These are phyloP conservation scores for Villa cingulata DNA, from an alignment of 2,888 invertebrate species.

Conservation along the genomic window DNA sequence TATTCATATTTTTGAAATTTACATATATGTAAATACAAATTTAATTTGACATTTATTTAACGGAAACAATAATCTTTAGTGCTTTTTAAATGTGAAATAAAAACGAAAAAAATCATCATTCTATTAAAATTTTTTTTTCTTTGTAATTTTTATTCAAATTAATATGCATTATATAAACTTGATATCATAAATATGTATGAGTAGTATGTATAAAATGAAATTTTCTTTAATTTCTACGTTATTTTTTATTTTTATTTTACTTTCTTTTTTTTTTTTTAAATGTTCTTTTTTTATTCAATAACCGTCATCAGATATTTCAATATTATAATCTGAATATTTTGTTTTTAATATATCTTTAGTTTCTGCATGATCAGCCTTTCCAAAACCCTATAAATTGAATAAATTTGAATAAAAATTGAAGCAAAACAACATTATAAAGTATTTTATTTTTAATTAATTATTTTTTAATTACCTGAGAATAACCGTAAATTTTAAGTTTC, in stretches of 20 bases:
- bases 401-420: neutral
- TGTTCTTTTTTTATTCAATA: slow-evolving; percentile 39
- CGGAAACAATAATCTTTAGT: too few relatives aligned
- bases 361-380: slow-evolving; percentile 75
- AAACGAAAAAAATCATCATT: too few relatives aligned
- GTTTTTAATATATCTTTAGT: slow-evolving; percentile 61
- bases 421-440: neutral
- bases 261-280: neutral
- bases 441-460: neutral
- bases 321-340: slow-evolving; percentile 57
- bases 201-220: too few relatives aligned
- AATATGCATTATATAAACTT: too few relatives aligned
- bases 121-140: too few relatives aligned
- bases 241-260: too few relatives aligned
- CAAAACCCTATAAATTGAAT: slow-evolving; percentile 54
- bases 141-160: too few relatives aligned
- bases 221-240: neutral
- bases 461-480: slow-evolving; percentile 55
- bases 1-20: too few relatives aligned
- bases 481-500: slow-evolving; percentile 78
- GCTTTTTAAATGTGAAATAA: too few relatives aligned
- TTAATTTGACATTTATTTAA: too few relatives aligned
- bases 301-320: slow-evolving; percentile 48
- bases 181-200: too few relatives aligned
- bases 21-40: too few relatives aligned